phyloP scores from a whole-genome alignment of 2,888 invertebrate genomes.

The Blera fallax region DNA sequence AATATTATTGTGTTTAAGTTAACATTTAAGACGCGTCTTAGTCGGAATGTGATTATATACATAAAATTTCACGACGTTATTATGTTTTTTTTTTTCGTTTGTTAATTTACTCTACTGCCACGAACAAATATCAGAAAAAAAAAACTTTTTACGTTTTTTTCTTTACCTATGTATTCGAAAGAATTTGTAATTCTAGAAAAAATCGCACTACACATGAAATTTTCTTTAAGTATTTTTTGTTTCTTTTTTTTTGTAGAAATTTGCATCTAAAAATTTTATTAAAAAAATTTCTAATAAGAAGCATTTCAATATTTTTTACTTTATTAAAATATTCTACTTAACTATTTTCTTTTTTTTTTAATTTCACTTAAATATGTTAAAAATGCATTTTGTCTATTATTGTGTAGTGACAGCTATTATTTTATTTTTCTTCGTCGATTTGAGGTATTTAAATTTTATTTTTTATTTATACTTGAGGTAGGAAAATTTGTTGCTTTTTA shows the following conservation, averaged over 20 bases:
- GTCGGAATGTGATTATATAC: conserved; percentile 3
- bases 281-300: conserved; percentile 56
- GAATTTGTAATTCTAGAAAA: conserved; percentile 12
- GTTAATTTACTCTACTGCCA: conserved; percentile 25
- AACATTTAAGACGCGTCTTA: conserved; percentile 38
- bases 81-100: background rate
- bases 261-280: conserved; percentile 66
- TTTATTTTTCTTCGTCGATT: background rate
- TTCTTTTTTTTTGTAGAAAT: conserved; percentile 66
- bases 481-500: conserved; percentile 30
- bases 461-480: conserved; percentile 50
- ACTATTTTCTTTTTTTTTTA: background rate
- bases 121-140: background rate
- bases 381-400: conserved; percentile 14
- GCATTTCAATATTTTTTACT: conserved; percentile 45
- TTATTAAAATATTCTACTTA: background rate
- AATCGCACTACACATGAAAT: conserved; percentile 56
- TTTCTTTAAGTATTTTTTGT: background rate
- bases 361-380: background rate
- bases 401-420: conserved; percentile 41
- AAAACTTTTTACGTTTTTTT: background rate
- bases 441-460: conserved; percentile 36
- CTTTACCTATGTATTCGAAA: background rate
- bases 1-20: conserved; percentile 1
- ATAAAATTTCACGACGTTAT: background rate